These are phyloP conservation scores for Coptotermes formosanus DNA, from an alignment of 1,140 invertebrate species.

Conservation along the genomic window DNA sequence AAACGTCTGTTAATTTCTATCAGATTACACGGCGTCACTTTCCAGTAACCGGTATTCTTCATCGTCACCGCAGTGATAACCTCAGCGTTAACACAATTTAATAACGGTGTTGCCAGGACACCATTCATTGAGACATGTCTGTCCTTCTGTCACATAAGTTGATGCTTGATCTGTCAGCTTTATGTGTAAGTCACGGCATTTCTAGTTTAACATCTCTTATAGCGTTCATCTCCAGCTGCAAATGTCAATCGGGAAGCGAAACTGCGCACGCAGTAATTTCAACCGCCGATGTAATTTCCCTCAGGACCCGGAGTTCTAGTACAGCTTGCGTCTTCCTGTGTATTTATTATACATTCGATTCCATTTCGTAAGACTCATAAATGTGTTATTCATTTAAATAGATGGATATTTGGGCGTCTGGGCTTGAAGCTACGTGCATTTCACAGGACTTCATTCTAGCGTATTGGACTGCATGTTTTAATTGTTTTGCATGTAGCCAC, in stretches of 20 bases:
- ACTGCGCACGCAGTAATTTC: too few species aligned
- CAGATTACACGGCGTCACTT: too few species aligned
- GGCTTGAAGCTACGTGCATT: background rate
- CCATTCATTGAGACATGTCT: too few species aligned
- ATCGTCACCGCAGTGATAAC: too few species aligned
- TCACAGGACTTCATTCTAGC: background rate
- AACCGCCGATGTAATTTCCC: background rate
- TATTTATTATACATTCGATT: conserved; percentile 10
- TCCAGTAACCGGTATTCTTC: too few species aligned
- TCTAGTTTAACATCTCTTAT: too few species aligned
- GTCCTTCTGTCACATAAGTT: too few species aligned
- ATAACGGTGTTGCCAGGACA: too few species aligned
- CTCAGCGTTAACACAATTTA: too few species aligned
- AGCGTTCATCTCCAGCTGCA: background rate
- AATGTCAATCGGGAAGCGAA: background rate
- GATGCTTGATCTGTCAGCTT: too few species aligned
- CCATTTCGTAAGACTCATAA: background rate
- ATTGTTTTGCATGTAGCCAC: background rate
- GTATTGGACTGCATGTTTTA: background rate
- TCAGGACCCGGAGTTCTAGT: background rate
- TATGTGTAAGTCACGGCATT: too few species aligned
- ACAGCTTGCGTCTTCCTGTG: background rate
- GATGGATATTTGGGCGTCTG: background rate
- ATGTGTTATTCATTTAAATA: conserved; percentile 9
- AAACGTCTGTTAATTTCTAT: too few species aligned